phyloP scores from a whole-genome alignment of 2,797 vertebrate species.

The Gymnothorax javanicus region DNA sequence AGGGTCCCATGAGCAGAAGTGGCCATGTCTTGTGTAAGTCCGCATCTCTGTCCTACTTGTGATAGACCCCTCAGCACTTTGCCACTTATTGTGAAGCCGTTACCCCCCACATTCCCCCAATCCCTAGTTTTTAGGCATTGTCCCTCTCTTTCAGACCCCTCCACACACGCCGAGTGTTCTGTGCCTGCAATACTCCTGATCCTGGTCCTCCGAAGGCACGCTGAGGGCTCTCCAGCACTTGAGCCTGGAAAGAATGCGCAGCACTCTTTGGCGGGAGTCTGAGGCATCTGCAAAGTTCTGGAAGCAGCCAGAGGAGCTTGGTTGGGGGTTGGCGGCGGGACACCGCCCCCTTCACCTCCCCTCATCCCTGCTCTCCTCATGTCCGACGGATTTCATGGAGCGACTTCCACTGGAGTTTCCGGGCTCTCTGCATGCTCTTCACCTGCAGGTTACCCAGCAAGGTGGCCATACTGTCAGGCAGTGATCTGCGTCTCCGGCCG shows the following conservation, averaged over 20 bases:
- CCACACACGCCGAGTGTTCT: conserved; percentile 38
- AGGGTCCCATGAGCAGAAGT: conserved; percentile 47
- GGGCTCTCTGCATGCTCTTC: conserved; percentile 27
- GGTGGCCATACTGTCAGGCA: conserved; percentile 41
- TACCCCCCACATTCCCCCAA: conserved; percentile 31
- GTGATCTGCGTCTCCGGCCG: conserved; percentile 75
- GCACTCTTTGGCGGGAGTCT: conserved; percentile 41
- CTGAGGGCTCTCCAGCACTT: conserved; percentile 33
- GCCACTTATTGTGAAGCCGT: conserved; percentile 24
- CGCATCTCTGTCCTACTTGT: conserved; percentile 25
- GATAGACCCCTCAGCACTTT: conserved; percentile 29
- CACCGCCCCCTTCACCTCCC: background rate
- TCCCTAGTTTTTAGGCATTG: conserved; percentile 26
- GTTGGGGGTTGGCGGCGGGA: conserved; percentile 37
- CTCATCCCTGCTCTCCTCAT: conserved; percentile 19
- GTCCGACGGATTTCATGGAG: conserved; percentile 40
- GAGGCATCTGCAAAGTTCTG: conserved; percentile 48
- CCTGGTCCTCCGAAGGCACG: conserved; percentile 36
- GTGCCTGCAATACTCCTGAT: conserved; percentile 37
- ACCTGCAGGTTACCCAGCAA: conserved; percentile 1
- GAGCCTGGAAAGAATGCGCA: conserved; percentile 47
- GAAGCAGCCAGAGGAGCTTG: conserved; percentile 38
- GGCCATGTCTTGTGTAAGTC: background rate
- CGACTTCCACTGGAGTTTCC: conserved; percentile 36
- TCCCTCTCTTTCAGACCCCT: conserved; percentile 16